phyloP scores from a whole-genome alignment of 2,113 vertebrate genomes.

The Herpailurus yagouaroundi region DNA sequence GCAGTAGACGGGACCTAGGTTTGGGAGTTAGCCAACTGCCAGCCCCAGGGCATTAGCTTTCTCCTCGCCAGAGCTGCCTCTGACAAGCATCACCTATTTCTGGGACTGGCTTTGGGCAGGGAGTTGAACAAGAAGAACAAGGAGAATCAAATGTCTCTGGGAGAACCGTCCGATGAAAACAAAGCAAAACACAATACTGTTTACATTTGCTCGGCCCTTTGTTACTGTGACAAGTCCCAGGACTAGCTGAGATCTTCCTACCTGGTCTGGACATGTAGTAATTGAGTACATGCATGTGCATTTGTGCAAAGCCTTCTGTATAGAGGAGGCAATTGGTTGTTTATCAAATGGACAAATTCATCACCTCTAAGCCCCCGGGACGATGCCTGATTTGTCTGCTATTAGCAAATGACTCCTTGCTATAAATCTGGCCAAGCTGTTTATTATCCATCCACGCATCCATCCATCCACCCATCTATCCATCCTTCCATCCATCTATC shows the following conservation, averaged over 20 bases:
- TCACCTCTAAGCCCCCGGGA: neutral
- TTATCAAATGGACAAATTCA: neutral
- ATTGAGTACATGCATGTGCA: neutral
- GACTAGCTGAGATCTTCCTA: neutral
- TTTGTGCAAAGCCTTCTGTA: neutral
- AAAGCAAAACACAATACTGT: neutral
- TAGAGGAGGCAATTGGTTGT: neutral
- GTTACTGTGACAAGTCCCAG: neutral
- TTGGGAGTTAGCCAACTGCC: neutral
- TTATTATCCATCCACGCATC: neutral
- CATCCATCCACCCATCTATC: neutral
- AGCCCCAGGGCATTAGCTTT: neutral
- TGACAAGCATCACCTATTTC: neutral
- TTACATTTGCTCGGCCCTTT: neutral
- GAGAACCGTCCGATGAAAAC: neutral
- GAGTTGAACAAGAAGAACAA: neutral
- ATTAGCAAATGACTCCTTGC: constrained; percentile 40
- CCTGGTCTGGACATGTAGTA: neutral
- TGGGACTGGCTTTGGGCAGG: neutral
- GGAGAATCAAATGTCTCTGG: neutral
- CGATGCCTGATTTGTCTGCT: constrained; percentile 11
- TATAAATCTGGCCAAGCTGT: constrained; percentile 13
- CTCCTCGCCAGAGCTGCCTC: neutral
- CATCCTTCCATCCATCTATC: neutral
- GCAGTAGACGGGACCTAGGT: too few relatives aligned